phyloP scores from a whole-genome alignment of 2,797 vertebrate species.

The Fratercula arctica region DNA sequence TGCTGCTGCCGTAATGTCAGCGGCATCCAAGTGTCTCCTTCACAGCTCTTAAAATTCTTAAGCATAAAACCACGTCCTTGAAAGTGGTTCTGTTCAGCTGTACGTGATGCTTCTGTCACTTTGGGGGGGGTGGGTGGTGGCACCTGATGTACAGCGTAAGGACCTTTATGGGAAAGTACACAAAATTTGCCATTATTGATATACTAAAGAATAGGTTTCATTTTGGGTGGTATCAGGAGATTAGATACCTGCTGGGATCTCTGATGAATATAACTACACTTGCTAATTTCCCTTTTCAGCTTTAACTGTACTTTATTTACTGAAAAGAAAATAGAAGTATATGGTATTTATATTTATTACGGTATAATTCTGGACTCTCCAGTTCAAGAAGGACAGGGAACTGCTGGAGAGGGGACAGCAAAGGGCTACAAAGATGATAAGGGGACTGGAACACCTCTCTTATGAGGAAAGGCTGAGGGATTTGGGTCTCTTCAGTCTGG shows the following conservation, averaged over 20 bases:
- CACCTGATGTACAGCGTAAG: accelerated
- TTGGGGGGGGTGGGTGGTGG: accelerated
- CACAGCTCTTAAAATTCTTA: background rate
- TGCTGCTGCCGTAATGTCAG: background rate
- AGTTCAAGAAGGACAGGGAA: too few species aligned
- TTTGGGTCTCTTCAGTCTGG: too few species aligned
- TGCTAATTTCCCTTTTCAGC: background rate
- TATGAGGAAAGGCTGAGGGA: too few species aligned
- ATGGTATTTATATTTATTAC: background rate
- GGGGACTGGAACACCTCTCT: too few species aligned
- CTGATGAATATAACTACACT: background rate
- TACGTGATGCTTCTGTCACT: background rate
- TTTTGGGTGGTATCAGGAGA: background rate
- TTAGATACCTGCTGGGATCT: background rate
- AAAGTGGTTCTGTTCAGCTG: background rate
- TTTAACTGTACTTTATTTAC: background rate
- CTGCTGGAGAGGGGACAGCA: too few species aligned
- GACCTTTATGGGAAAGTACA: background rate
- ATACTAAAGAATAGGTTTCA: background rate
- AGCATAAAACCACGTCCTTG: accelerated
- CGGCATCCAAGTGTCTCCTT: background rate
- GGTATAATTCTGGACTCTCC: too few species aligned
- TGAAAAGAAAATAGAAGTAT: background rate
- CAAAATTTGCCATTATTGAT: background rate
- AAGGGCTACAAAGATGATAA: too few species aligned